Percentiles rank a stretch among this genome's conserved stretches.
Conservation (phyloP, 2,113 vertebrate genomes). For the Edolisoma coerulescens region DNA sequence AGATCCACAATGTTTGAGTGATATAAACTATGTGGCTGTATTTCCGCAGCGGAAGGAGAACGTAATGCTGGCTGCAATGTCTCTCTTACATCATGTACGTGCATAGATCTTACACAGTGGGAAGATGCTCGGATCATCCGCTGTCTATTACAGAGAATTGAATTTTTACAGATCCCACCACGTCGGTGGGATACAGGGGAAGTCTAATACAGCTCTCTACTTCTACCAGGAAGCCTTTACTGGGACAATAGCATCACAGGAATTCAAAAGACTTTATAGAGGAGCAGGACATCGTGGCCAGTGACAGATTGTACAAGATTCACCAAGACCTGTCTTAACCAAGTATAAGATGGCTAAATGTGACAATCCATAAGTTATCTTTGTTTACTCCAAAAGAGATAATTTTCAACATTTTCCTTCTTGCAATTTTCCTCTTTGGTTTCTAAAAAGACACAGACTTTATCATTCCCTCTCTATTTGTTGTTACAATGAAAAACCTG, state of each 20-base stretch:
- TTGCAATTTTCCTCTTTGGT: not conserved
- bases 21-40: not conserved
- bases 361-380: not conserved
- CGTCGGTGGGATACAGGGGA: not conserved
- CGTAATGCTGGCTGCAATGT: not conserved
- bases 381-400: not conserved
- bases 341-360: not conserved
- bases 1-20: not conserved
- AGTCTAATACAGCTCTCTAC: not conserved
- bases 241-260: not conserved
- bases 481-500: not conserved
- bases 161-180: not conserved
- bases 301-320: not conserved
- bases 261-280: not conserved
- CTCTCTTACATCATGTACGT: not conserved
- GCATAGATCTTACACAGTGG: rapidly evolving
- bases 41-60: not conserved
- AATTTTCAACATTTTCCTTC: not conserved
- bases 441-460: not conserved
- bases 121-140: not conserved
- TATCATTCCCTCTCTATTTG: not conserved
- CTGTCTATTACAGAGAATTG: not conserved
- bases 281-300: rapidly evolving
- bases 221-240: not conserved
- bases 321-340: not conserved